Evolutionary conservation across 2,888 invertebrate genomes (phyloP), one percentile per base, ranked within the genome.

Genomic region (Epirrhoe tristata): DNA sequence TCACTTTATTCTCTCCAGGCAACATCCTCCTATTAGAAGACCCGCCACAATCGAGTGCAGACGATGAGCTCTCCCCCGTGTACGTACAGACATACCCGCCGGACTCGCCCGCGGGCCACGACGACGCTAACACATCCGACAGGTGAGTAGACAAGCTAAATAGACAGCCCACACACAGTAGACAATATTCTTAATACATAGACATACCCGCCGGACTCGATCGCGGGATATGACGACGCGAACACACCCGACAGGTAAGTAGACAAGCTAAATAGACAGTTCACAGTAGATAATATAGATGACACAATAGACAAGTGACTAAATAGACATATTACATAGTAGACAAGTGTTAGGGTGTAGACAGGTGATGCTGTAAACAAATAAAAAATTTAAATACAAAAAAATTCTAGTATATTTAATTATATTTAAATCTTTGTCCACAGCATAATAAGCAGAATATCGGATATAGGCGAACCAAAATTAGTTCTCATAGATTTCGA

Each of bases 401-500:
- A 24, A 24, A 24, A n/a, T n/a, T 24, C n/a, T n/a, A n/a, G n/a
- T n/a, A n/a, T n/a, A n/a, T n/a, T n/a, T n/a, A n/a, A n/a, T n/a
- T n/a, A n/a, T n/a, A n/a, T n/a, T n/a, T n/a, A n/a, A n/a, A n/a
- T n/a, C 8, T 62, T n/a, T 43, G 14, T 58, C 24, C n/a, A 6
- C 63, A 70, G 74, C 12, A 65, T 87, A 2, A 70, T 74, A 12
- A 87, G 87, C 51, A 83, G 84, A 0, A 81, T 89, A 0, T 92
- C 93, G 0, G 93, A 93, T 61, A 84, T 79, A 0, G 93, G 93
- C 0, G 94, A 95, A 60, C 95, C 95, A 0, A 95, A 95, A 72
- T 88, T 98, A 39, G 96, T 97, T 14, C 94, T 98, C 34, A 98
- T 98, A 80, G 99, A 99, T 86, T 99, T 98, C 84, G 98, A 99